Conservation (phyloP, 2,113 vertebrate genomes). For the Meleagris gallopavo region DNA sequence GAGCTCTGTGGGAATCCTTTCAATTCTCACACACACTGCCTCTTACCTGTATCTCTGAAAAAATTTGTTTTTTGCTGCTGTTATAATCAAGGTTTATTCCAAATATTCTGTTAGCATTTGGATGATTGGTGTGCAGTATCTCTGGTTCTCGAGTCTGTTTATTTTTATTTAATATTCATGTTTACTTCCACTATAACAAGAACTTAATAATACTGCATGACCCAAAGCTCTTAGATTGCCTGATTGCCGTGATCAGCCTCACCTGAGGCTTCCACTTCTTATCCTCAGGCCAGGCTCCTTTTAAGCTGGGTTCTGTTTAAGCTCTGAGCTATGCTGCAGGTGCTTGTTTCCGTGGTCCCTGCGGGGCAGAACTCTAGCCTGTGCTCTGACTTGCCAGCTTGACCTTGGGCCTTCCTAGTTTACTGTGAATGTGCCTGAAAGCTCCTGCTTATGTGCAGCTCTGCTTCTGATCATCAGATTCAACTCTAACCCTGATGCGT, state of each 20-base stretch:
- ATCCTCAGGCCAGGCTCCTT: too few relatives aligned
- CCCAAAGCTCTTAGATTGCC: neutral
- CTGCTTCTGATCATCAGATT: neutral
- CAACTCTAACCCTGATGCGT: neutral
- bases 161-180: neutral
- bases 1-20: neutral
- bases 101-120: neutral
- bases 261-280: neutral
- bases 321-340: neutral
- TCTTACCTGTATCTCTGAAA: conserved; percentile 14
- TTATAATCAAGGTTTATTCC: neutral
- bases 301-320: neutral
- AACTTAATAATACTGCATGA: neutral
- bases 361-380: neutral
- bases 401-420: neutral
- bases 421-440: neutral
- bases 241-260: neutral
- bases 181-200: neutral
- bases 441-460: neutral
- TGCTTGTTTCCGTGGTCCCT: neutral
- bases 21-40: neutral
- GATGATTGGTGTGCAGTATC: neutral
- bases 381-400: neutral
- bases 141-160: neutral
- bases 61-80: conserved; percentile 3